phyloP scores from a whole-genome alignment of 2,797 vertebrate genomes.

The Syngnathus acus region DNA sequence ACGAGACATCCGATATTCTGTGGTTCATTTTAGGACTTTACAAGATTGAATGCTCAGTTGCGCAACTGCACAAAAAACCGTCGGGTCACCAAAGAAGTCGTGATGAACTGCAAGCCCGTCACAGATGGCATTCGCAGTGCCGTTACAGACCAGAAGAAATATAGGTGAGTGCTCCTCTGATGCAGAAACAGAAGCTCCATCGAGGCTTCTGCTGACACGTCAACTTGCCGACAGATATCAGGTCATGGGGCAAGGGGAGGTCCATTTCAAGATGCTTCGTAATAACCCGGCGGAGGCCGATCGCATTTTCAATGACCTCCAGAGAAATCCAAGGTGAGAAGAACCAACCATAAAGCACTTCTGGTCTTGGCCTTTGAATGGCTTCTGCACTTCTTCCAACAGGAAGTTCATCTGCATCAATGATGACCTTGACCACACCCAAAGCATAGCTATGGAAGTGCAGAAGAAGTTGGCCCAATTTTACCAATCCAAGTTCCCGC shows the following conservation, averaged over 20 bases:
- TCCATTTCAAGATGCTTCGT: constrained; percentile 98
- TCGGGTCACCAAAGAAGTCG: constrained; percentile 84
- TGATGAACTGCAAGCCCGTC: constrained; percentile 51
- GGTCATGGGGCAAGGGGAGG: constrained; percentile 98
- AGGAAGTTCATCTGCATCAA: constrained; percentile 98
- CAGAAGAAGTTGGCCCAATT: constrained; percentile 94
- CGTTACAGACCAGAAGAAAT: constrained; percentile 94
- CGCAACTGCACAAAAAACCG: constrained; percentile 72
- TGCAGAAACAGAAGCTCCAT: too few relatives aligned
- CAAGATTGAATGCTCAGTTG: too few relatives aligned
- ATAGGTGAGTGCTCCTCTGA: constrained; percentile 72
- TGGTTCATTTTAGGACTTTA: too few relatives aligned
- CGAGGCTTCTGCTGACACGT: background rate
- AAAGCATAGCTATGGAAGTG: constrained; percentile 89
- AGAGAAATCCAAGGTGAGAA: constrained; percentile 88
- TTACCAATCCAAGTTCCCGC: constrained; percentile 95
- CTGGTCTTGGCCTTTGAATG: background rate
- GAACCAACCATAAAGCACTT: background rate
- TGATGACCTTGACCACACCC: constrained; percentile 94
- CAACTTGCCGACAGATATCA: constrained; percentile 77
- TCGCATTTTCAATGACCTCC: constrained; percentile 91
- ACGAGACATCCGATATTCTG: too few relatives aligned
- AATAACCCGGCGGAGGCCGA: constrained; percentile 96
- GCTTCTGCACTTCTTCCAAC: constrained; percentile 6
- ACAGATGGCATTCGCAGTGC: constrained; percentile 77